A percentile compares a stretch with the other conserved stretches of the same genome.
Conservation (phyloP, 2,797 vertebrate genomes). For the Liasis olivaceus region DNA sequence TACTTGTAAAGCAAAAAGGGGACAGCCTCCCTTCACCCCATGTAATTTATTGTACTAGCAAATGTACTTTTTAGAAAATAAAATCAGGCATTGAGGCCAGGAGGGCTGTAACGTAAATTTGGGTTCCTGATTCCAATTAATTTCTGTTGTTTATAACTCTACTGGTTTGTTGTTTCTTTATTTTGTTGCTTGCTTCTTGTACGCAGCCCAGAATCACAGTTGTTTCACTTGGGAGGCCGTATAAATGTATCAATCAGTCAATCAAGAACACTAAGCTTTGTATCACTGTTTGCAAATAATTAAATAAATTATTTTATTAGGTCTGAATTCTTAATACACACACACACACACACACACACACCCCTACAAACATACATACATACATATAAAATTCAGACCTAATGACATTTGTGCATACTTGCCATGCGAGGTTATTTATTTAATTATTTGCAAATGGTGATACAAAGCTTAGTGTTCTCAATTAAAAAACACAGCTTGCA, state of each 20-base stretch:
- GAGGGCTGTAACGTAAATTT: background rate
- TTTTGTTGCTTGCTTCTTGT: background rate
- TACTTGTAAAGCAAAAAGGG: background rate
- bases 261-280: background rate
- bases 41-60: background rate
- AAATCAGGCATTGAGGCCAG: background rate
- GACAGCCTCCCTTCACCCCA: background rate
- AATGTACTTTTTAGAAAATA: background rate
- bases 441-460: no score
- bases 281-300: background rate
- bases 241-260: background rate
- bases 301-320: no score
- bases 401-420: no score
- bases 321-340: no score
- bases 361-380: no score
- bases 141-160: background rate
- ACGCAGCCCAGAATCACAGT: background rate
- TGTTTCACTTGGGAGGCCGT: background rate
- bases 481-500: no score
- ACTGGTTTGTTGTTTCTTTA: background rate
- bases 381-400: no score
- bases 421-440: no score
- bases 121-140: background rate
- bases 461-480: no score
- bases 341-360: no score